Evolutionary conservation across 2,888 invertebrate species (phyloP), one percentile per base, ranked within the genome.

Genomic region (Julus scanicus): DNA sequence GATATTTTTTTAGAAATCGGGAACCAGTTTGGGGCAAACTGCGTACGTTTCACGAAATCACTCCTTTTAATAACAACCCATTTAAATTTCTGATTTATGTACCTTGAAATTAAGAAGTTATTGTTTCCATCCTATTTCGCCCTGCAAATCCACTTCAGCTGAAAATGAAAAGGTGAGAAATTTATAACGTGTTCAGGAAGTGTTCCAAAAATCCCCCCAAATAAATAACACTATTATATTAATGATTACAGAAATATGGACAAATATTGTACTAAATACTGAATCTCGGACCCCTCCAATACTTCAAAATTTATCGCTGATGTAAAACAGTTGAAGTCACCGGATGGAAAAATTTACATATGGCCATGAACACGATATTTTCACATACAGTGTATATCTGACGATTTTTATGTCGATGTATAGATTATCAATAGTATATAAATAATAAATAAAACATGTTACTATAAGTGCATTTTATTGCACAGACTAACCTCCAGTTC

Each of bases 31-130:
- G 57, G 17, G 57, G 57, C 57, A 17, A 17, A 15, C 57, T 5
- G 57, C 17, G 57, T 57, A 57, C 17, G 17, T 57, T 57, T 57
- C 57, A 8, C 57, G 57, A 57, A 57, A 57, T 57, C 57, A 57
- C 57, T 57, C 57, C 57, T 57, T 57, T 57, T 57, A 57, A 57
- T 57, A 57, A 29, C 29, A 29, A 57, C 17, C 57, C 57, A 57
- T 57, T 57, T 57, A 57, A 17, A 57, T 57, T 57, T 57, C 17
- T 57, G 17, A 57, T 57, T 57, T 57, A 57, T 57, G 5, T 57
- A 57, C 57, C 57, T 57, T 57, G 57, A 57, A 57, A 57, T 57
- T 17, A 57, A 57, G 57, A 57, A 57, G 57, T 57, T 57, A 57
- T 57, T 17, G 57, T 57, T 57, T 57, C 57, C 57, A 57, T 13